Conservation (phyloP, 2,113 vertebrate species). For the Tachycineta bicolor region DNA sequence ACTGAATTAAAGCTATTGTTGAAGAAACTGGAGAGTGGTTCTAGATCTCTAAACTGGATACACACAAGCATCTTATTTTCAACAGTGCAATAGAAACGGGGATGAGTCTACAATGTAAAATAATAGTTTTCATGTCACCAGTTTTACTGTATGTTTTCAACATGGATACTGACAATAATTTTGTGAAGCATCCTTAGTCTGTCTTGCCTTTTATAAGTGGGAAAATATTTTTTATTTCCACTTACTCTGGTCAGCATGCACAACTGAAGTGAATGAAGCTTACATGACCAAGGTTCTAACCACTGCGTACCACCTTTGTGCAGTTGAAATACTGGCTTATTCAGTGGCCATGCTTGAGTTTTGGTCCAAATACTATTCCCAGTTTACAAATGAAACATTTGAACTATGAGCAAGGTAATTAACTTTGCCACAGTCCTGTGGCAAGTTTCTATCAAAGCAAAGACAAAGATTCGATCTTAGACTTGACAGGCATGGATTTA, state of each 20-base stretch:
- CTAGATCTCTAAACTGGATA: not conserved
- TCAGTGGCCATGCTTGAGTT: not conserved
- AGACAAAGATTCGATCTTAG: constrained; percentile 2
- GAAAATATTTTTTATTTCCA: not conserved
- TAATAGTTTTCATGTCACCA: not conserved
- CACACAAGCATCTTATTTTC: not conserved
- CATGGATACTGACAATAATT: not conserved
- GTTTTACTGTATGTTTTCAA: not conserved
- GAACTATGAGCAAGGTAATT: constrained; percentile 10
- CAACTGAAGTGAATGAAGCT: not conserved
- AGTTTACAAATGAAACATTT: constrained; percentile 10
- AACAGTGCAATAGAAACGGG: not conserved
- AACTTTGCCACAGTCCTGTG: not conserved
- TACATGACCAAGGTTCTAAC: not conserved
- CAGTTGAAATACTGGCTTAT: not conserved
- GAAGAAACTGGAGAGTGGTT: not conserved
- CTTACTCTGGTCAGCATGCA: not conserved
- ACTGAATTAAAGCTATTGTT: not conserved
- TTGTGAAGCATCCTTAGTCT: not conserved
- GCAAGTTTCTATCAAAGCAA: not conserved
- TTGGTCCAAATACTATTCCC: not conserved
- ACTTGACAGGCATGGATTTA: not conserved
- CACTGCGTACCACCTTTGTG: not conserved
- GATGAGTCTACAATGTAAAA: not conserved
- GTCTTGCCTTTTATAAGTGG: not conserved